Evolutionary conservation across 2,113 vertebrate genomes (phyloP).

Genomic region (Corynorhinus townsendii): DNA sequence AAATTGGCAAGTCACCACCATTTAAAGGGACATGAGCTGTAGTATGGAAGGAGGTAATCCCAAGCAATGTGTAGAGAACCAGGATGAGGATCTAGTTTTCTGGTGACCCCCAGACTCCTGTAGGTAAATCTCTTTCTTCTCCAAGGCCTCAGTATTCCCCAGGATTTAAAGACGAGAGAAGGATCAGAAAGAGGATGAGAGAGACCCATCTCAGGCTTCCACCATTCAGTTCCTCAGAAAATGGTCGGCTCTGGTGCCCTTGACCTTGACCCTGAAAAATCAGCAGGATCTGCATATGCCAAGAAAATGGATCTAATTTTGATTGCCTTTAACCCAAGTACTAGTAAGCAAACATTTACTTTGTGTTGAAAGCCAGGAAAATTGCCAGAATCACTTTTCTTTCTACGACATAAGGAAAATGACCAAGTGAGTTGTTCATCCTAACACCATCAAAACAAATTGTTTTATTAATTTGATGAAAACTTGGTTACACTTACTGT

Average conservation of each 20-base stretch:
- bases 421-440: background rate
- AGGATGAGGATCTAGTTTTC: background rate
- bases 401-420: constrained; percentile 6
- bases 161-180: background rate
- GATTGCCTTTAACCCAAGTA: background rate
- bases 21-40: background rate
- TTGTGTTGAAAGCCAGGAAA: background rate
- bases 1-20: background rate
- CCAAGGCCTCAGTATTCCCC: background rate
- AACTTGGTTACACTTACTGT: background rate
- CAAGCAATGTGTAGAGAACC: background rate
- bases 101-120: background rate
- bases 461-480: background rate
- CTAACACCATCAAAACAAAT: background rate
- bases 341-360: constrained; percentile 6
- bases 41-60: background rate
- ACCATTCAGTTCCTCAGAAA: background rate
- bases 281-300: background rate
- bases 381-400: constrained; percentile 30
- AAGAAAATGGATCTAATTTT: background rate
- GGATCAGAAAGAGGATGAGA: background rate
- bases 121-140: background rate
- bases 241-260: background rate
- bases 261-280: background rate
- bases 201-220: background rate